phyloP scores from a whole-genome alignment of 2,797 vertebrate species.

The Scolopax rusticola region DNA sequence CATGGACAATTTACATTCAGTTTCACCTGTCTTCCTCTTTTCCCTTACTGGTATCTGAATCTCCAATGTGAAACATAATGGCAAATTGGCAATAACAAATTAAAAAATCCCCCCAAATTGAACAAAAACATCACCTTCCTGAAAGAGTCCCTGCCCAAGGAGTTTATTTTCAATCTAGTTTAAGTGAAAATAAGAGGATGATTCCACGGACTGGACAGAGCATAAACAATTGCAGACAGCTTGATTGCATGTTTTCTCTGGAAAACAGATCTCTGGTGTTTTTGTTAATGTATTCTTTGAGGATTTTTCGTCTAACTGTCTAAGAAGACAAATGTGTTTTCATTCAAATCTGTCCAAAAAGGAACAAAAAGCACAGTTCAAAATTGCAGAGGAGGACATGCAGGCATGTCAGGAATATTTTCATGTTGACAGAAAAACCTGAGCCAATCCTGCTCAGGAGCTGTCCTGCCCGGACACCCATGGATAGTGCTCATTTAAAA shows the following conservation, averaged over 20 bases:
- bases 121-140: fast-evolving
- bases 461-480: not conserved
- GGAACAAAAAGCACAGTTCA: not conserved
- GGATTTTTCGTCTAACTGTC: not conserved
- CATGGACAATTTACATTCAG: not conserved
- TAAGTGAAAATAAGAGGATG: not conserved
- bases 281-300: not conserved
- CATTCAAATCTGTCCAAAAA: not conserved
- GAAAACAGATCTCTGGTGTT: not conserved
- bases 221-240: not conserved
- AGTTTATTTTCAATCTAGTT: not conserved
- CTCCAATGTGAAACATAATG: fast-evolving
- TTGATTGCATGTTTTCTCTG: not conserved
- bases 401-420: not conserved
- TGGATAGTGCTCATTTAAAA: not conserved
- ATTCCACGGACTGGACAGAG: not conserved
- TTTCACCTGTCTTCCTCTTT: not conserved
- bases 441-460: not conserved
- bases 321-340: not conserved
- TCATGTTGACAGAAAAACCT: not conserved
- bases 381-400: not conserved
- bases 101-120: fast-evolving
- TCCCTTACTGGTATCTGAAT: not conserved
- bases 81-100: not conserved
- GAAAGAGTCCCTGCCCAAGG: not conserved